Evolutionary conservation across 2,113 vertebrate genomes (phyloP).

Genomic region (Peromyscus polionotus): DNA sequence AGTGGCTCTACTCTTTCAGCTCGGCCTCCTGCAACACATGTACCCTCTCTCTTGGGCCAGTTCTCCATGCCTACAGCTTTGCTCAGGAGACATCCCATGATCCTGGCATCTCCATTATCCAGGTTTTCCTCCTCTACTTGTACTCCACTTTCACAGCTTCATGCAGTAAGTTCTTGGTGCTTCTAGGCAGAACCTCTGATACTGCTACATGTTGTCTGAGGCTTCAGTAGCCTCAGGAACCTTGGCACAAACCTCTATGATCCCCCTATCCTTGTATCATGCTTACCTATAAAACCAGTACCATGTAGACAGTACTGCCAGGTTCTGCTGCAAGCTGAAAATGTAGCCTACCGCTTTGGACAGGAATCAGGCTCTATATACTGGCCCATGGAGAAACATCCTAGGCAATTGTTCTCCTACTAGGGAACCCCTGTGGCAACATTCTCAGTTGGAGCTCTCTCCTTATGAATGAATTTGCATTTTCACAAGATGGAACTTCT

Average conservation of each 20-base stretch:
- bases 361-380: neutral
- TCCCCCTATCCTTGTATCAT: neutral
- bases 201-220: neutral
- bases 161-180: no score
- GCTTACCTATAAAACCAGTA: neutral
- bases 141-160: neutral
- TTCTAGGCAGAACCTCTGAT: neutral
- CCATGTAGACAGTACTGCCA: neutral
- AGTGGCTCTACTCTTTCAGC: neutral
- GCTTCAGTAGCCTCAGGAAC: neutral
- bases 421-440: neutral
- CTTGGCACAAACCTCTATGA: neutral
- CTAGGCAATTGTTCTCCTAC: neutral
- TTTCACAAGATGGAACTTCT: neutral
- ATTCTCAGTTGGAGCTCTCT: neutral
- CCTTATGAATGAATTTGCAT: neutral
- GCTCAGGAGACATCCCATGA: neutral
- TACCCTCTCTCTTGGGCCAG: neutral
- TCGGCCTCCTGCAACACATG: neutral
- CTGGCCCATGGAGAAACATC: neutral
- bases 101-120: neutral
- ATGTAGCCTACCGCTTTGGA: neutral
- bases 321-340: neutral
- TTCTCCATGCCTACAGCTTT: neutral
- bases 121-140: neutral